Conservation (phyloP, 2,113 vertebrate genomes). For the Eretmodus cyanostictus region DNA sequence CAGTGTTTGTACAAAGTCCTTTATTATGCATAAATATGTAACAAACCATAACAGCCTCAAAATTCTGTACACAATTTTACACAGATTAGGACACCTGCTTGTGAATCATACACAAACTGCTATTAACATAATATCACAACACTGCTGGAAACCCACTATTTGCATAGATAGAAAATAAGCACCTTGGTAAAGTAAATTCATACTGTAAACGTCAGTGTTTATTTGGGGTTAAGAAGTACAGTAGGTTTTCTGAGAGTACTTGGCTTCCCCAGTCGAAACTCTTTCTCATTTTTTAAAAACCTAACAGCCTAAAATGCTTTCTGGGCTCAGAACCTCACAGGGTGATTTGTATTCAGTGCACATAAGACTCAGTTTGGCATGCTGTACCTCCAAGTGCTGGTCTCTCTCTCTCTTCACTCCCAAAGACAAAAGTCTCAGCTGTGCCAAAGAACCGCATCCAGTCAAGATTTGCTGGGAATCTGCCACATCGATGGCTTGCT, state of each 20-base stretch:
- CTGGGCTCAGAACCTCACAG: neutral
- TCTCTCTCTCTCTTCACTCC: neutral
- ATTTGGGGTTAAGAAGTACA: neutral
- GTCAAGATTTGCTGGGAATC: neutral
- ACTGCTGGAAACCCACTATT: constrained; percentile 49
- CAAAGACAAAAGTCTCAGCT: neutral
- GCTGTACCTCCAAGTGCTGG: neutral
- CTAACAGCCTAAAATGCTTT: neutral
- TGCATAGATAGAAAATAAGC: constrained; percentile 73
- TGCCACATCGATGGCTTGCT: neutral
- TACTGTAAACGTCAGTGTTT: constrained; percentile 29
- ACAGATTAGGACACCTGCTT: constrained; percentile 10
- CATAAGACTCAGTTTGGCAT: neutral
- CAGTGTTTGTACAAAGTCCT: constrained; percentile 49
- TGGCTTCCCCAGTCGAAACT: neutral
- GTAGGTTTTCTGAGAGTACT: neutral
- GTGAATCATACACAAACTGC: constrained; percentile 24
- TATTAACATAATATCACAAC: constrained; percentile 28
- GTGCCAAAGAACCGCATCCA: neutral
- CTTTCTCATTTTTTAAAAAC: neutral
- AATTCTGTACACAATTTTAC: constrained; percentile 41
- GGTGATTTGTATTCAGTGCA: constrained; percentile 23
- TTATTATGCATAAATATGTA: constrained; percentile 61
- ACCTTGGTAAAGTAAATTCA: constrained; percentile 45
- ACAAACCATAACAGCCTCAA: constrained; percentile 39